A percentile compares a stretch with the other conserved stretches of the same genome.
These are phyloP conservation scores for Euleptes europaea DNA, from an alignment of 2,113 vertebrate genomes.

Conservation along the genomic window DNA sequence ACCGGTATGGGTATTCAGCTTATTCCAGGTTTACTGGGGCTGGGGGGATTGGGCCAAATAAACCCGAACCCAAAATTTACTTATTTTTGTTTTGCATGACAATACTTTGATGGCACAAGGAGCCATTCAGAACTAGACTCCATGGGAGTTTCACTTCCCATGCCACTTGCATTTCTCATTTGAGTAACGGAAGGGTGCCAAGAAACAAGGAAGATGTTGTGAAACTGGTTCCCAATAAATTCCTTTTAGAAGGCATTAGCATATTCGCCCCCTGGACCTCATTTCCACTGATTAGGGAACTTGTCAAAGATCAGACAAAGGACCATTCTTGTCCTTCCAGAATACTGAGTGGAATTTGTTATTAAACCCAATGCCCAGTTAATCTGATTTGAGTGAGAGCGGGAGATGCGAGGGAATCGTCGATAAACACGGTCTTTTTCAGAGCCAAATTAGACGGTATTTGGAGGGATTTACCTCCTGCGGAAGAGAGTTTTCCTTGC, in stretches of 20 bases:
- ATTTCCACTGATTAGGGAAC: conserved; percentile 67
- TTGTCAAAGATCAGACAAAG: conserved; percentile 62
- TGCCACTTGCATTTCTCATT: neutral
- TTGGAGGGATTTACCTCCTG: conserved; percentile 10
- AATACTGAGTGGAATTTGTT: conserved; percentile 54
- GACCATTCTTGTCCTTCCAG: conserved; percentile 36
- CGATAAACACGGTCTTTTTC: conserved; percentile 24
- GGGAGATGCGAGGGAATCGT: conserved; percentile 33
- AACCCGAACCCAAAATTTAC: no score
- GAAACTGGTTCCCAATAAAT: conserved; percentile 48
- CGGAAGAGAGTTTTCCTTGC: neutral
- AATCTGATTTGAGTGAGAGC: conserved; percentile 44
- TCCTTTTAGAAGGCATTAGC: conserved; percentile 53
- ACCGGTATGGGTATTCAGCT: no score
- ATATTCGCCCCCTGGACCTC: conserved; percentile 53
- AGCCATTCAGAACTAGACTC: neutral
- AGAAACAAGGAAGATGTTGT: conserved; percentile 50
- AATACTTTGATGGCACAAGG: neutral
- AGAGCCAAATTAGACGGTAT: conserved; percentile 35
- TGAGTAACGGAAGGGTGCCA: conserved; percentile 39
- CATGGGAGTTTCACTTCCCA: no score
- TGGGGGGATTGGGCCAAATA: no score
- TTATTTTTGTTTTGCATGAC: no score
- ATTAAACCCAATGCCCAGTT: conserved; percentile 41
- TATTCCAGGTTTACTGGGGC: no score